phyloP scores from a whole-genome alignment of 2,797 vertebrate species.

The Oreochromis mossambicus region DNA sequence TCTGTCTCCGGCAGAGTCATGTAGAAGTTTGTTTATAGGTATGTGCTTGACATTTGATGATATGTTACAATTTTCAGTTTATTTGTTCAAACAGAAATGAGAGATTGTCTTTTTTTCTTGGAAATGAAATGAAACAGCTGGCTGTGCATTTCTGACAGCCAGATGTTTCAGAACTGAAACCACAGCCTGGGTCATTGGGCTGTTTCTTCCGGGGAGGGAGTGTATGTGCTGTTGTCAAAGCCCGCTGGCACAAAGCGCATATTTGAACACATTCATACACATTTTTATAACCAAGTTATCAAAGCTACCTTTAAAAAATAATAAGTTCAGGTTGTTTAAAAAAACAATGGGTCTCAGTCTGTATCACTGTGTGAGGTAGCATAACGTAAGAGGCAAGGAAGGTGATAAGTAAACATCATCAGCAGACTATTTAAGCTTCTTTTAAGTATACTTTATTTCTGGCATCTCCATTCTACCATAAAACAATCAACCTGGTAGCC shows the following conservation, averaged over 20 bases:
- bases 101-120: background rate
- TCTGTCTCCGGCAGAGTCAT: constrained; percentile 39
- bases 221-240: background rate
- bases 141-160: background rate
- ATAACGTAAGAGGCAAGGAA: background rate
- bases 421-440: background rate
- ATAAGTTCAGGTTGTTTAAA: background rate
- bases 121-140: background rate
- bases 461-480: background rate
- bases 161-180: background rate
- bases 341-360: background rate
- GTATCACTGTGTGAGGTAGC: background rate
- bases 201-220: background rate
- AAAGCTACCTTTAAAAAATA: background rate
- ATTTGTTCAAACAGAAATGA: background rate
- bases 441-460: background rate
- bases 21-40: constrained; percentile 48
- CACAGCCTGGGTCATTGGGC: background rate
- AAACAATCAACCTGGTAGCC: background rate
- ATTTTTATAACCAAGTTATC: background rate
- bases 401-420: background rate
- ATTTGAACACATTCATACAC: background rate
- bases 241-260: background rate
- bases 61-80: background rate
- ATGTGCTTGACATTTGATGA: background rate